Percentiles rank a stretch among this genome's conserved stretches.
These are phyloP conservation scores for Nesidiocoris tenuis DNA, from an alignment of 2,888 invertebrate genomes.

Conservation along the genomic window DNA sequence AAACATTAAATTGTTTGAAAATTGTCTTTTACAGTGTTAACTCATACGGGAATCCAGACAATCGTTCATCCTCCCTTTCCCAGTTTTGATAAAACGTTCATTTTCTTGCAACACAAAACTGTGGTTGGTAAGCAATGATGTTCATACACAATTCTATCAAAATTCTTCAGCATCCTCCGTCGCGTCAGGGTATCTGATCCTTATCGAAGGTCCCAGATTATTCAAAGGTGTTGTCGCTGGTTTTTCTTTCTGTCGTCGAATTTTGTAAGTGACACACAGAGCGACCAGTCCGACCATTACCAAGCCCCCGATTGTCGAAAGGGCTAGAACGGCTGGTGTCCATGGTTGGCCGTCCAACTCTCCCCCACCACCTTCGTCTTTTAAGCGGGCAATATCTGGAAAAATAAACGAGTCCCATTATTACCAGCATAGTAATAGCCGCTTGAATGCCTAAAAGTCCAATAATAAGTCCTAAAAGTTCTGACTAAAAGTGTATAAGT, in stretches of 20 bases:
- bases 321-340: constrained; percentile 14
- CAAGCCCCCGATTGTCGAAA: constrained; percentile 12
- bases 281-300: constrained; percentile 9
- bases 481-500: no score
- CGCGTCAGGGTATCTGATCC: constrained; percentile 43
- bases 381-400: not conserved
- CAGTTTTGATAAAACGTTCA: no score
- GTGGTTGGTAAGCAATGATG: no score
- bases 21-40: no score
- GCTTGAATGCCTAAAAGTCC: no score
- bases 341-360: not conserved
- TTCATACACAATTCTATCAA: no score
- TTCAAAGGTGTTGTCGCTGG: constrained; percentile 34
- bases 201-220: constrained; percentile 44
- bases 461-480: no score
- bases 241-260: constrained; percentile 16
- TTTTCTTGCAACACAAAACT: no score
- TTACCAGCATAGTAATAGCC: no score
- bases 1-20: no score
- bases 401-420: not conserved
- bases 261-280: constrained; percentile 14
- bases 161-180: constrained; percentile 35
- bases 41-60: no score
- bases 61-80: no score
- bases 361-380: not conserved